A percentile compares a stretch with the other conserved stretches of the same genome.
Evolutionary conservation across 53 echinoderm and acorn worm species (phyloP).

Genomic region (Holothuria scabra): DNA sequence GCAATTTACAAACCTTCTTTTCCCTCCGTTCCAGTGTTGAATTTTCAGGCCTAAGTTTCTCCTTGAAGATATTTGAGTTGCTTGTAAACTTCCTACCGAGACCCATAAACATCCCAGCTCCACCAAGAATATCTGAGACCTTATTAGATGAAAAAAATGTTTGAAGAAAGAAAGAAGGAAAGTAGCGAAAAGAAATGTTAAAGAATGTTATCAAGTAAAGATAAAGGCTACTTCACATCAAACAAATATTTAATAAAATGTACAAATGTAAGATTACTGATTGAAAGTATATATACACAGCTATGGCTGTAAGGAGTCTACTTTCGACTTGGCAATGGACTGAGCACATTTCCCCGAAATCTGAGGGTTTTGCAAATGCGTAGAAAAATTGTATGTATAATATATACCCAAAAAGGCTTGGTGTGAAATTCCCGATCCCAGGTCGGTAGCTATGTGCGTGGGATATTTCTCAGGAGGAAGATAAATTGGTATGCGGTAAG

Average conservation of each 20-base stretch:
- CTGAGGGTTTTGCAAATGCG: too few relatives aligned
- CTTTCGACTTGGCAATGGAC: too few relatives aligned
- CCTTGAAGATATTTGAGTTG: not conserved
- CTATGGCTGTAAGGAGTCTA: too few relatives aligned
- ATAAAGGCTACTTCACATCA: not conserved
- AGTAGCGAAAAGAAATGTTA: not conserved
- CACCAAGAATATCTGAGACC: conserved; percentile 74
- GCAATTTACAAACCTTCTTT: conserved; percentile 16
- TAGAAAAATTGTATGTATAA: too few relatives aligned
- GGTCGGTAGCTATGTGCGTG: too few relatives aligned
- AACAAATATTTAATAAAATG: not conserved
- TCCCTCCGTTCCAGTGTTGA: conserved; percentile 5
- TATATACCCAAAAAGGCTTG: too few relatives aligned
- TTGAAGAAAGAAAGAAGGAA: not conserved
- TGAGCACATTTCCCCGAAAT: too few relatives aligned
- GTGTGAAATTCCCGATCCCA: too few relatives aligned
- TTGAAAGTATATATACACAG: too few relatives aligned
- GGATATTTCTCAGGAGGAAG: too few relatives aligned
- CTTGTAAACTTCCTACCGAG: conserved; percentile 52
- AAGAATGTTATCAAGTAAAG: not conserved
- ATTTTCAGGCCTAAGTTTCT: conserved; percentile 12
- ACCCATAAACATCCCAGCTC: conserved; percentile 63
- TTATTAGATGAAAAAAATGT: not conserved
- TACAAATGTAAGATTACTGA: too few relatives aligned
- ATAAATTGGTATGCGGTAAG: too few relatives aligned